phyloP scores from a whole-genome alignment of 2,113 vertebrate species.

The Theropithecus gelada region DNA sequence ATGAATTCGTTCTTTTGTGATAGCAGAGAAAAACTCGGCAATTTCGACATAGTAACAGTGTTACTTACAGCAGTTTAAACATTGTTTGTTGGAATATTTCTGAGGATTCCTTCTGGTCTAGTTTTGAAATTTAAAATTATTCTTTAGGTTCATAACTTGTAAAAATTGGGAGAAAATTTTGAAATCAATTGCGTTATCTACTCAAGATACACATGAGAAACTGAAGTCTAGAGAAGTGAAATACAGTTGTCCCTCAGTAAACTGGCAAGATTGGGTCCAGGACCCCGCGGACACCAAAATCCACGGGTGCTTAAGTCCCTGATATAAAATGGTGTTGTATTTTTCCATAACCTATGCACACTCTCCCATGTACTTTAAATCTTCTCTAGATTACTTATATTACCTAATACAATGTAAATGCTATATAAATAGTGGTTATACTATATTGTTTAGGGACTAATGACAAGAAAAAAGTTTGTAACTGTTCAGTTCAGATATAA shows the following conservation, averaged over 20 bases:
- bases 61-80: not conserved
- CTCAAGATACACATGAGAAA: not conserved
- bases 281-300: not conserved
- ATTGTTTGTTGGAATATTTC: not conserved
- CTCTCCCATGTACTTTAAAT: not conserved
- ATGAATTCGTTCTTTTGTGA: constrained; percentile 9
- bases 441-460: not conserved
- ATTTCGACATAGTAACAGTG: not conserved
- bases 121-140: constrained; percentile 34
- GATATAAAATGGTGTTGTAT: not conserved
- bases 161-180: not conserved
- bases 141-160: not conserved
- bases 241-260: not conserved
- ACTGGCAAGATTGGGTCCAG: not conserved
- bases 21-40: not conserved
- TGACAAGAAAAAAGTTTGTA: not conserved
- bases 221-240: not conserved
- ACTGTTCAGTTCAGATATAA: not conserved
- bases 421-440: not conserved
- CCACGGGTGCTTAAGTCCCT: not conserved
- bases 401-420: not conserved
- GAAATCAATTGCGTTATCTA: not conserved
- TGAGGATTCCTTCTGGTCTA: not conserved
- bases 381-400: not conserved
- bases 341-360: not conserved